phyloP scores from a whole-genome alignment of 2,888 invertebrate genomes.

The Erebia palarica region DNA sequence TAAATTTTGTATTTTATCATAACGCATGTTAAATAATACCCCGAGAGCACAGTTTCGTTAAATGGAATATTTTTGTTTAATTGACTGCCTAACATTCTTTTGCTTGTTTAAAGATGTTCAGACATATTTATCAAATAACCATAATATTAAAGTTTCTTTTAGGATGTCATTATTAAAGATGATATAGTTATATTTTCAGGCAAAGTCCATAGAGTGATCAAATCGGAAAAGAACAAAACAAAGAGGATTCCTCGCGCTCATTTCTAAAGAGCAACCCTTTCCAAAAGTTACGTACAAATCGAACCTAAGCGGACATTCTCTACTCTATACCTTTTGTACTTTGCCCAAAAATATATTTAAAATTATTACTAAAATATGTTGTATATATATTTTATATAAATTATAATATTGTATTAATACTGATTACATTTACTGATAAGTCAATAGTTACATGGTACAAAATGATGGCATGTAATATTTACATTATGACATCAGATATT shows the following conservation, averaged over 20 bases:
- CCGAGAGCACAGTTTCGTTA: not conserved
- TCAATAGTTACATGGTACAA: slow-evolving; percentile 59
- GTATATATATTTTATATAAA: slow-evolving; percentile 49
- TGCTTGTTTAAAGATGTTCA: no score
- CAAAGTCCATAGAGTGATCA: not conserved
- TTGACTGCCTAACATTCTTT: not conserved
- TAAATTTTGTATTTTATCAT: not conserved
- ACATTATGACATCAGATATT: slow-evolving; percentile 70
- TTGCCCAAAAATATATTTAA: not conserved
- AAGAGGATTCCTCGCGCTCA: no score
- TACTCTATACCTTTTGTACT: not conserved
- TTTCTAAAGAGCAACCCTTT: not conserved
- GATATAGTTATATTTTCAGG: not conserved
- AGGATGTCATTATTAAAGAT: not conserved
- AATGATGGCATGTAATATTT: slow-evolving; percentile 69
- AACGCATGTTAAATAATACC: not conserved
- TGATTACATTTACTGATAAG: slow-evolving; percentile 70
- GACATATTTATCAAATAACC: not conserved
- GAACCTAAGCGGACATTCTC: not conserved
- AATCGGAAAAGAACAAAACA: not conserved
- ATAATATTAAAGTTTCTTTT: not conserved
- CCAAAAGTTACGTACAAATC: not conserved
- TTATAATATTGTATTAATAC: slow-evolving; percentile 78
- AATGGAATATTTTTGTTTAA: not conserved
- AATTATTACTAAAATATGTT: slow-evolving; percentile 10